Evolutionary conservation across 2,888 invertebrate genomes (phyloP), one percentile per base, ranked within the genome.

Genomic region (Amphipyra berbera): DNA sequence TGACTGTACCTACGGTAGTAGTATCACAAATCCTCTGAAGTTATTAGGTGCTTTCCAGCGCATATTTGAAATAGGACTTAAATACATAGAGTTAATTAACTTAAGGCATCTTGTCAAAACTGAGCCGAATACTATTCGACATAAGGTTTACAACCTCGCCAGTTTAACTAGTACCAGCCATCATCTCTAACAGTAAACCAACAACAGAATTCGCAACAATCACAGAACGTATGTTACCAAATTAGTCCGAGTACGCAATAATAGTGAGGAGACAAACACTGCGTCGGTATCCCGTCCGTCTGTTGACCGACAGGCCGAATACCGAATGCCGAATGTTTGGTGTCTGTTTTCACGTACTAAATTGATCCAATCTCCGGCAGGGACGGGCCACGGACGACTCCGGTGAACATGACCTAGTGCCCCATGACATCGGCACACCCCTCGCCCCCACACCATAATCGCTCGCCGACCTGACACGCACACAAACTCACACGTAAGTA

Each of bases 361-460:
- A 73, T 68, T 67, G 68, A 71, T 81, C 47, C 63, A 76, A 77
- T 79, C 68, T 82, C 57, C 65, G 33, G 62, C 89, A 93, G 93
- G 89, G 85, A 71, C 76, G 87, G 88, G 82, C 85, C 80, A 73
- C 80, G 78, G 77, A 81, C 82, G 82, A 82, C 84, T 79, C 74
- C 78, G 71, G 85, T 83, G 91, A 93, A 87, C 88, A 94, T 94
- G 94, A 94, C 93, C 90, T 94, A 94, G 90, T 88, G 90, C 90
- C 90, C 88, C 89, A 93, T 93, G 93, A 88, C 85, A 87, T 86
- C 90, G 89, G 87, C 89, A 88, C 90, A 82, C 88, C 87, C 86
- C 81, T 84, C 89, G 83, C 89, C 86, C 71, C 75, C 79, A 78
- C 79, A 76, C 82, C 85, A 81, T 79, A 83, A 83, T 80, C 81